Evolutionary conservation across 2,797 vertebrate genomes (phyloP), one percentile per base, ranked within the genome.

Genomic region (Molossus alvarezi): DNA sequence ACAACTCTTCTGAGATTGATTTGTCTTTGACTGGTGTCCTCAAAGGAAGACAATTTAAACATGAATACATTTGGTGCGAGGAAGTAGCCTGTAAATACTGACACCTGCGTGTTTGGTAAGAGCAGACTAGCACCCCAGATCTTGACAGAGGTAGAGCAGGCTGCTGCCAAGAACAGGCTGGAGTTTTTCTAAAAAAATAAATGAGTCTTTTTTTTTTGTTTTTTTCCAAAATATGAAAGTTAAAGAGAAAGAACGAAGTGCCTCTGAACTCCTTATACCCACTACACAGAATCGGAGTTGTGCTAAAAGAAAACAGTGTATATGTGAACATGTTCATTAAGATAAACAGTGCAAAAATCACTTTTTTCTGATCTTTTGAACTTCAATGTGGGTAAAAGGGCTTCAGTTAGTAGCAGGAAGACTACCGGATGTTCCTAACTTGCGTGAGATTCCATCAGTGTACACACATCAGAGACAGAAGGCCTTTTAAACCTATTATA

Each of bases 1-100:
- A 76, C 64, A 95, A 55, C 85, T 97, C 64, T 18, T 48, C 15
- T 94, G 71, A 97, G 95, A 79, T 7, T 90, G 29, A 96, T 94
- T 95, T 95, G 84, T 71, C 85, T 96, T 84, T 90, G 87, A 97
- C 97, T 85, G 86, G 48, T 13, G 21, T 84, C 62, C 55, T 92
- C 93, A 91, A 97, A 77, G 23, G 94, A 97, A 96, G 77, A 90
- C 71, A 97, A 92, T 77, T 97, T 95, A 73, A 62, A 94, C 15
- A 76, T 15, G 89, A 55, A 81, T 90, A 95, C 37, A 67, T 85
- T 84, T 76, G 67, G 72, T 69, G 90, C 27, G 57, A 21, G 6
- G 60, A 97, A 96, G 3, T 67, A 51, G 33, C 86, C n/a, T 55
- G 90, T 48, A 37, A 93, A 91, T 55, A 97, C 11, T 92, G 80